These are phyloP conservation scores for Poicephalus meyeri DNA, from an alignment of 2,113 vertebrate genomes.

Conservation along the genomic window DNA sequence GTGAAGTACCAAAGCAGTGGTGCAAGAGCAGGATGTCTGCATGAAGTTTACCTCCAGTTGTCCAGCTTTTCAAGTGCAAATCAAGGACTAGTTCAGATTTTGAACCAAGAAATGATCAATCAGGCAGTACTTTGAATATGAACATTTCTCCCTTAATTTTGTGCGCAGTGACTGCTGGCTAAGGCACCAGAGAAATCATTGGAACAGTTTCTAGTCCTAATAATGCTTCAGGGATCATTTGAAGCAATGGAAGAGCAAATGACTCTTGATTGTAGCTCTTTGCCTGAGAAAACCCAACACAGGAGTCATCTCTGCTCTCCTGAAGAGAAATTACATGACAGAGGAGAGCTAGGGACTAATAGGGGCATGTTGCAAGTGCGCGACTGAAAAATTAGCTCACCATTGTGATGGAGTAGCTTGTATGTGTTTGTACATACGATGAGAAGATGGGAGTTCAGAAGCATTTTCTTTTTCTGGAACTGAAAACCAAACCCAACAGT, in stretches of 20 bases:
- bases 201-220: background rate
- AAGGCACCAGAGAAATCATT: background rate
- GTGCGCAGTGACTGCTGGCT: background rate
- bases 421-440: background rate
- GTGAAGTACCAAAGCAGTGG: background rate
- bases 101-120: background rate
- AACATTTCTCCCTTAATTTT: background rate
- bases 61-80: background rate
- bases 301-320: background rate
- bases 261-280: background rate
- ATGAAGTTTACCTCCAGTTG: background rate
- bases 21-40: background rate
- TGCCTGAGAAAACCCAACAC: background rate
- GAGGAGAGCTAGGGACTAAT: background rate
- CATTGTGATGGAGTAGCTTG: accelerated
- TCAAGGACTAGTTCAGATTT: background rate
- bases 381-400: background rate
- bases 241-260: background rate
- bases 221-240: background rate
- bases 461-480: background rate
- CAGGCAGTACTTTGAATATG: background rate
- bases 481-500: background rate
- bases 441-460: background rate
- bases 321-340: background rate
- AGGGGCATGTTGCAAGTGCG: background rate